Evolutionary conservation across 2,888 invertebrate genomes (phyloP).

Genomic region (Coenonympha arcania): DNA sequence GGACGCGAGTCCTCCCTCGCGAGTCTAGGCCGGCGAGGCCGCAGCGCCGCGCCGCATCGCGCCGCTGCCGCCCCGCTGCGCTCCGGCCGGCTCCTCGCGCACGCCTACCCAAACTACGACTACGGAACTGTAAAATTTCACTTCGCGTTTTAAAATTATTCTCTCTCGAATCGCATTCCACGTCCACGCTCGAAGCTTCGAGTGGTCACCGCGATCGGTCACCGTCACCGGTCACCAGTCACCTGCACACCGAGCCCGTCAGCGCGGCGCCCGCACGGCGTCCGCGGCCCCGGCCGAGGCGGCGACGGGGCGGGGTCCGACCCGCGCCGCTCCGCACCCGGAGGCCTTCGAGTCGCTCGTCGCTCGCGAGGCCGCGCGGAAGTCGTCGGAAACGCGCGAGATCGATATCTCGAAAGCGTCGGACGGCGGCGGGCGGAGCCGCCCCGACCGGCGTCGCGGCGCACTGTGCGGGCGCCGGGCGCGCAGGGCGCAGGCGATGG

Average conservation of each 20-base stretch:
- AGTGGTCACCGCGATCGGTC: no score
- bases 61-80: background rate
- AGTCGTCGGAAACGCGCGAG: no score
- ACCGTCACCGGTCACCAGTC: no score
- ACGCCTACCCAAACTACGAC: background rate
- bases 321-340: no score
- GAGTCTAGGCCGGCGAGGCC: background rate
- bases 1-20: background rate
- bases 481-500: slow-evolving; percentile 41
- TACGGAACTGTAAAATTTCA: background rate
- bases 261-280: no score
- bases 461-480: slow-evolving; percentile 12
- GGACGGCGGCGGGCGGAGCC: background rate
- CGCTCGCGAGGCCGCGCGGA: no score
- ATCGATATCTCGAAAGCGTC: no score
- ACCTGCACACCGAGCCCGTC: no score
- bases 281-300: no score
- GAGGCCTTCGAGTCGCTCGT: no score
- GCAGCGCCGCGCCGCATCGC: background rate
- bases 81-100: background rate
- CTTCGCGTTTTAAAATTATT: background rate
- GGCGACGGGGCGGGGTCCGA: slow-evolving; percentile 23
- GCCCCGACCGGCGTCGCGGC: background rate
- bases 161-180: background rate
- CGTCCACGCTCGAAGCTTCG: background rate